Evolutionary conservation across 2,888 invertebrate genomes (phyloP).

Genomic region (Mythimna lalbum): DNA sequence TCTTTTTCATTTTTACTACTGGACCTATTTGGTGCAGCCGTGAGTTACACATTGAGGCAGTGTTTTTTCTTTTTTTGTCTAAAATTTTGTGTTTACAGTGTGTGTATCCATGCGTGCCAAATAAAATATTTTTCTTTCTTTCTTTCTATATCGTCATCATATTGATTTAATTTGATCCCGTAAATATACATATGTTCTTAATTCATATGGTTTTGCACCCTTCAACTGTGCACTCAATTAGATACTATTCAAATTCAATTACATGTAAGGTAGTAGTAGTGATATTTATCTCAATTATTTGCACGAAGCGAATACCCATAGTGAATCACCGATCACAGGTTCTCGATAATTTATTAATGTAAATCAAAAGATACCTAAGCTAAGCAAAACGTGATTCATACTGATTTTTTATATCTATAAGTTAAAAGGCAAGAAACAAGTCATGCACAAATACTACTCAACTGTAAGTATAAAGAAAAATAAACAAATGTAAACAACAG

Average conservation of each 20-base stretch:
- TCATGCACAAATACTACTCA: neutral
- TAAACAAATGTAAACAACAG: neutral
- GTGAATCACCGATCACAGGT: constrained; percentile 45
- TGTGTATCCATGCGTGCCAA: too few relatives aligned
- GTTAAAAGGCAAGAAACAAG: neutral
- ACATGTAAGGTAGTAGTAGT: neutral
- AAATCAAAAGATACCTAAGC: constrained; percentile 16
- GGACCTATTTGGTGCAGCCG: too few relatives aligned
- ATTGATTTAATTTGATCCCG: too few relatives aligned
- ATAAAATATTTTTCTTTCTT: too few relatives aligned
- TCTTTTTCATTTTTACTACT: too few relatives aligned
- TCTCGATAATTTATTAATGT: constrained; percentile 35
- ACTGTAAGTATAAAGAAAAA: neutral
- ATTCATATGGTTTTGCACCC: too few relatives aligned
- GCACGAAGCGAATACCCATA: constrained; percentile 30
- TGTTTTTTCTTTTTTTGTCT: too few relatives aligned
- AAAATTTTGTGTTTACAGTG: too few relatives aligned
- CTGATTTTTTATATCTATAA: neutral
- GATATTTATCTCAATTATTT: constrained; percentile 37
- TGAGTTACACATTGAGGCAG: too few relatives aligned
- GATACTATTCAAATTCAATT: constrained; percentile 21
- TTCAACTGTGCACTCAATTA: neutral
- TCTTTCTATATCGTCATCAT: too few relatives aligned
- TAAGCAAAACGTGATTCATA: constrained; percentile 40
- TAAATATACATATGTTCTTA: too few relatives aligned